These are phyloP conservation scores for Oppia nitens DNA, from an alignment of 1,140 invertebrate species.

Conservation along the genomic window DNA sequence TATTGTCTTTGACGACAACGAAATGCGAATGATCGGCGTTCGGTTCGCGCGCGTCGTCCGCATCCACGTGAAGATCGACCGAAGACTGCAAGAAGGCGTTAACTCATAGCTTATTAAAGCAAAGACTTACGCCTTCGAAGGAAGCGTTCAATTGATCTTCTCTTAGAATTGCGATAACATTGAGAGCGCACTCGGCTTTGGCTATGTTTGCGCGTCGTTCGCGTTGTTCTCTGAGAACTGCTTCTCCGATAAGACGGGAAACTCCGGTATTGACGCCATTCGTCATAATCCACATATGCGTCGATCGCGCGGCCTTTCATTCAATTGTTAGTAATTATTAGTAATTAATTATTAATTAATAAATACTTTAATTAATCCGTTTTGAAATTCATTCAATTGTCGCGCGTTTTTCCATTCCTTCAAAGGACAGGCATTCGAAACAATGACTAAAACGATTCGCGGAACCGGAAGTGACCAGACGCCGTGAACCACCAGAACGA, in stretches of 20 bases:
- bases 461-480: constrained; percentile 20
- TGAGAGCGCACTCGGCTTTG: neutral
- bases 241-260: constrained; percentile 29
- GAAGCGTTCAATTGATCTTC: neutral
- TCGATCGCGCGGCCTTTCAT: constrained; percentile 27
- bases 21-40: constrained; percentile 23
- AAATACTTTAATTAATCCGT: constrained; percentile 23
- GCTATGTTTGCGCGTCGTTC: neutral
- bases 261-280: constrained; percentile 29
- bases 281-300: constrained; percentile 33
- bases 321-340: neutral
- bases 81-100: neutral
- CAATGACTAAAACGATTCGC: constrained; percentile 22
- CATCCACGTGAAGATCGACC: neutral
- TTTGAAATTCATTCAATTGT: constrained; percentile 21
- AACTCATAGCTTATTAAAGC: neutral
- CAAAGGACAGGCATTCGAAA: constrained; percentile 19
- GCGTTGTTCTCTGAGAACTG: constrained; percentile 25
- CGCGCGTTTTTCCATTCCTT: constrained; percentile 17
- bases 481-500: constrained; percentile 15
- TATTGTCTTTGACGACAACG: constrained; percentile 19
- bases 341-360: neutral
- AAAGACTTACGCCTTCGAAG: neutral
- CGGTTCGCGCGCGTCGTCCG: constrained; percentile 12
- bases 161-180: neutral